Percentiles rank a stretch among this genome's conserved stretches.
These are phyloP conservation scores for Mormyrops boulengeri DNA, from an alignment of 2,797 vertebrate species.

Conservation along the genomic window DNA sequence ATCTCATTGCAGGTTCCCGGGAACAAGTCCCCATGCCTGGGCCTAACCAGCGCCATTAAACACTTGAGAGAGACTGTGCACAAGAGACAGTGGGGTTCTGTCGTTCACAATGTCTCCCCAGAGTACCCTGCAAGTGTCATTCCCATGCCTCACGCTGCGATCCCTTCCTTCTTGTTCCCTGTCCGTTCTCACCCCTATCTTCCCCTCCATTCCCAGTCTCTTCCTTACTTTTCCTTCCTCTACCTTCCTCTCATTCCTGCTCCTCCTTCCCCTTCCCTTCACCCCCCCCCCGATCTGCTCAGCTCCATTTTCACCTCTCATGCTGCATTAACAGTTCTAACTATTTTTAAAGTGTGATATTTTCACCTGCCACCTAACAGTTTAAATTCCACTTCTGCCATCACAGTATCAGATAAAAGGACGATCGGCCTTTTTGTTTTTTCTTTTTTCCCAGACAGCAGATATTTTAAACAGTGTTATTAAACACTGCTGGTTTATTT, in stretches of 20 bases:
- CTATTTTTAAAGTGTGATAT: constrained; percentile 26
- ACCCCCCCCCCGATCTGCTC: neutral
- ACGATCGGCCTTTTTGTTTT: neutral
- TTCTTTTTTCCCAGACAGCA: neutral
- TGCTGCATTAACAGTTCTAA: constrained; percentile 29
- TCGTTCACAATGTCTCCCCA: constrained; percentile 51
- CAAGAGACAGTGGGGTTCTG: constrained; percentile 72
- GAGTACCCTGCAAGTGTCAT: constrained; percentile 24
- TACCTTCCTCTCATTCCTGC: neutral
- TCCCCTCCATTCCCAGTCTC: neutral
- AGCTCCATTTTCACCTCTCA: constrained; percentile 12
- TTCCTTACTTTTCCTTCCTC: neutral
- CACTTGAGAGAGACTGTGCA: constrained; percentile 53
- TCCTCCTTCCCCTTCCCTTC: neutral
- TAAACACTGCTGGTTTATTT: neutral
- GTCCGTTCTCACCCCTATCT: neutral
- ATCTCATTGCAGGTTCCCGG: neutral
- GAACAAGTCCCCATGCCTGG: neutral
- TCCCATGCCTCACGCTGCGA: constrained; percentile 4
- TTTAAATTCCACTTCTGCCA: neutral
- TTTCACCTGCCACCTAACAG: constrained; percentile 15
- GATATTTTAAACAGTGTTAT: neutral
- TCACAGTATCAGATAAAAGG: neutral
- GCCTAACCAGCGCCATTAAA: constrained; percentile 3
- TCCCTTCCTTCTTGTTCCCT: neutral